Conservation (phyloP, 2,113 vertebrate genomes). For the Numida meleagris region DNA sequence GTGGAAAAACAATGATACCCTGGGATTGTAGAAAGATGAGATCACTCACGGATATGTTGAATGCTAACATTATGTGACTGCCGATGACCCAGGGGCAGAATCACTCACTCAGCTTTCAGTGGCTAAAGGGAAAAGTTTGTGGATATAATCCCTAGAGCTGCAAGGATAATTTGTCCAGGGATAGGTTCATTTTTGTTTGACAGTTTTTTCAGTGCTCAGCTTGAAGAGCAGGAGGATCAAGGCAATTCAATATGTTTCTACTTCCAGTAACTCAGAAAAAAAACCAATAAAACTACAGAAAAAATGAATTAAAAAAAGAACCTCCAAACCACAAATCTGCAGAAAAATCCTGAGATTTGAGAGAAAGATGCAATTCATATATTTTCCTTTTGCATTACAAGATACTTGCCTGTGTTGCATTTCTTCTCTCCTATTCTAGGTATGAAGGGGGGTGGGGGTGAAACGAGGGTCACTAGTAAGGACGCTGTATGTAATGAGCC, state of each 20-base stretch:
- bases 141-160: neutral
- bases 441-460: too few relatives aligned
- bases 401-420: neutral
- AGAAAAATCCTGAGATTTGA: neutral
- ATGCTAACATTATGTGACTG: slow-evolving; percentile 32
- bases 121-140: slow-evolving; percentile 6
- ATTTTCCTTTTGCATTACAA: neutral
- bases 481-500: too few relatives aligned
- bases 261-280: neutral
- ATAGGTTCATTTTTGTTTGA: slow-evolving; percentile 1
- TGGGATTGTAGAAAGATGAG: slow-evolving; percentile 30
- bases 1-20: slow-evolving; percentile 17
- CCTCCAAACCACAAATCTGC: neutral
- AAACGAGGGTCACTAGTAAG: too few relatives aligned
- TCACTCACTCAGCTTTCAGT: neutral
- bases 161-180: slow-evolving; percentile 31
- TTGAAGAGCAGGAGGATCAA: neutral
- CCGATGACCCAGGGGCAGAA: slow-evolving; percentile 35
- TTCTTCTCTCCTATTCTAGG: neutral
- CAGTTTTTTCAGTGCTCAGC: neutral
- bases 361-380: neutral
- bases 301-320: neutral
- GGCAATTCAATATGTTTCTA: neutral
- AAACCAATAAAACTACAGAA: neutral
- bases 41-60: slow-evolving; percentile 13